These are phyloP conservation scores for Nesoenas mayeri DNA, from an alignment of 2,113 vertebrate species.

Conservation along the genomic window DNA sequence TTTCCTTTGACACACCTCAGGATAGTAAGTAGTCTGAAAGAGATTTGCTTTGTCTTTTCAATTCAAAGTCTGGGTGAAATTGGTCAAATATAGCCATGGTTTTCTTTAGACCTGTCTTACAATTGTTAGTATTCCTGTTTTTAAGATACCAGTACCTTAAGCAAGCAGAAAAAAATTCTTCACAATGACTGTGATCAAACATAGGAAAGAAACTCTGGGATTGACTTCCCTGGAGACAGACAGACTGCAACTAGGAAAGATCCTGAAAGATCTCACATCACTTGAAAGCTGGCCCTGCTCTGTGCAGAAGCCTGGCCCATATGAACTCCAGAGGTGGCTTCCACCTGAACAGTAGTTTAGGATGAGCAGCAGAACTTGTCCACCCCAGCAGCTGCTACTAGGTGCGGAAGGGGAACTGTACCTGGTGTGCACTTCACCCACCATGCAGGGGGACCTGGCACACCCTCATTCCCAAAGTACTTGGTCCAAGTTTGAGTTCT, in stretches of 20 bases:
- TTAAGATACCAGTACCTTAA: neutral
- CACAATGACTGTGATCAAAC: neutral
- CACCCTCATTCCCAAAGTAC: neutral
- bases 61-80: neutral
- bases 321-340: neutral
- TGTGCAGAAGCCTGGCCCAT: neutral
- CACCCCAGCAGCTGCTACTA: neutral
- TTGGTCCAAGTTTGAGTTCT: neutral
- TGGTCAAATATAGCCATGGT: neutral
- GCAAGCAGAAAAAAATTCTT: neutral
- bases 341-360: neutral
- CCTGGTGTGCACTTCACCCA: neutral
- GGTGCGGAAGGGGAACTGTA: neutral
- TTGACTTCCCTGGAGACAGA: neutral
- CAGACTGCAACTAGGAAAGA: neutral
- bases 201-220: neutral
- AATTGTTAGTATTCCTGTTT: neutral
- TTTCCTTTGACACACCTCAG: neutral
- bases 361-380: neutral
- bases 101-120: neutral
- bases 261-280: fast-evolving
- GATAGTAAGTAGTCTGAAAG: neutral
- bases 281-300: neutral
- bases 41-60: neutral
- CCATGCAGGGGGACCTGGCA: neutral